These are phyloP conservation scores for Chamaetylas fuelleborni DNA, from an alignment of 2,113 vertebrate genomes.

Conservation along the genomic window DNA sequence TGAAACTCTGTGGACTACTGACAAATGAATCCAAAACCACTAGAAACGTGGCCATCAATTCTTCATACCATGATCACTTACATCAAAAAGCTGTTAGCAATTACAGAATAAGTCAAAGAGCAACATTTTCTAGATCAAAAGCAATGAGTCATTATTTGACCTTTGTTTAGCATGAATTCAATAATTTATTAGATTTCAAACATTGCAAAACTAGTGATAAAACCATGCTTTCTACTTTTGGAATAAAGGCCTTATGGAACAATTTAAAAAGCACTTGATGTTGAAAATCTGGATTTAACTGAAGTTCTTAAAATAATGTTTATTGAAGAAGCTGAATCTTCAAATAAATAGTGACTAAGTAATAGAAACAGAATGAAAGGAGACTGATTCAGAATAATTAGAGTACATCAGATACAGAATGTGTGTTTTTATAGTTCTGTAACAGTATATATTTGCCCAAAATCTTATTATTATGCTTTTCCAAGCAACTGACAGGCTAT, in stretches of 20 bases:
- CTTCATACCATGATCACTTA: neutral
- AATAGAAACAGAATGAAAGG: neutral
- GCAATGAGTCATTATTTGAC: constrained; percentile 44
- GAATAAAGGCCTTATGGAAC: neutral
- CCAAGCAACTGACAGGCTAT: neutral
- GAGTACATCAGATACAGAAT: neutral
- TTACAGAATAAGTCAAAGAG: constrained; percentile 29
- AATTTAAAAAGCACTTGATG: neutral
- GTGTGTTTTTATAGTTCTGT: neutral
- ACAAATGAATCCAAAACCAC: neutral
- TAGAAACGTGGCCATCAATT: neutral
- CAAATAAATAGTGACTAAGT: neutral
- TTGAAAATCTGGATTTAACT: neutral
- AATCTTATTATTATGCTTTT: neutral
- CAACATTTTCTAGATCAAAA: constrained; percentile 1
- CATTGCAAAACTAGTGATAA: neutral
- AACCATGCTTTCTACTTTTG: neutral
- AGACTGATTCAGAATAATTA: neutral
- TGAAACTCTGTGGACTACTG: neutral
- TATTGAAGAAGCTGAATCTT: neutral
- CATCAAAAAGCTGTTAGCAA: constrained; percentile 21
- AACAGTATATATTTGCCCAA: neutral
- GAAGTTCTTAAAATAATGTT: neutral
- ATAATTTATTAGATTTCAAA: constrained; percentile 10
- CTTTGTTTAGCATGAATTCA: constrained; percentile 19